Percentiles rank a stretch among this genome's conserved stretches.
These are phyloP conservation scores for Andricus curvator DNA, from an alignment of 2,888 invertebrate genomes.

Conservation along the genomic window DNA sequence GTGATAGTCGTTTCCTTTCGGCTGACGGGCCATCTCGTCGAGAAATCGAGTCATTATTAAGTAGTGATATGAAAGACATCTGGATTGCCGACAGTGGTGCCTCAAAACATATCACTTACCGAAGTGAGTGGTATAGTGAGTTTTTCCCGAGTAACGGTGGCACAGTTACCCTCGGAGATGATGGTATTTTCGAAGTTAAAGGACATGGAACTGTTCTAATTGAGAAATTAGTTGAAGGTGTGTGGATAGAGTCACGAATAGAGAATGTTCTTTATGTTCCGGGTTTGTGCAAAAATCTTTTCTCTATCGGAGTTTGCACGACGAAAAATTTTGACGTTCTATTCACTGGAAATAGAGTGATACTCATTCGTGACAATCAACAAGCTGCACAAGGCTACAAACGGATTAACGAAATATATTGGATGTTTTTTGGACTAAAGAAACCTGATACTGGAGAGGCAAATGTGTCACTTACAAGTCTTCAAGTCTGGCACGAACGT, in stretches of 20 bases:
- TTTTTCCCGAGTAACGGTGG: not conserved
- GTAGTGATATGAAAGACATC: conserved; percentile 1
- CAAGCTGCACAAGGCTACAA: conserved; percentile 26
- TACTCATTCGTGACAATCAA: conserved; percentile 1
- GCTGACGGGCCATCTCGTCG: not conserved
- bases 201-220: conserved; percentile 43
- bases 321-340: conserved; percentile 26
- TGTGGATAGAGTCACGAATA: conserved; percentile 39
- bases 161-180: conserved; percentile 45
- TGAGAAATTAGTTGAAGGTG: conserved; percentile 2
- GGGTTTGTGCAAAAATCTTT: conserved; percentile 44
- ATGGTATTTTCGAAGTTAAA: conserved; percentile 22
- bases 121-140: conserved; percentile 45
- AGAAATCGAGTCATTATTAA: not conserved
- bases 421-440: conserved; percentile 21
- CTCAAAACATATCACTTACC: conserved; percentile 48
- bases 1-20: not conserved
- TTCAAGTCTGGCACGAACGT: conserved; percentile 56
- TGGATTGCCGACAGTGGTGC: conserved; percentile 50
- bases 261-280: conserved; percentile 49
- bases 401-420: conserved; percentile 13
- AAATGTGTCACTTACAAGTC: conserved; percentile 45
- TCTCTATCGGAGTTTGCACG: conserved; percentile 42
- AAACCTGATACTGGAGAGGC: conserved; percentile 25
- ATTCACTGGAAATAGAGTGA: conserved; percentile 34